Evolutionary conservation across 2,113 vertebrate genomes (phyloP).

Genomic region (Ascaphus truei): DNA sequence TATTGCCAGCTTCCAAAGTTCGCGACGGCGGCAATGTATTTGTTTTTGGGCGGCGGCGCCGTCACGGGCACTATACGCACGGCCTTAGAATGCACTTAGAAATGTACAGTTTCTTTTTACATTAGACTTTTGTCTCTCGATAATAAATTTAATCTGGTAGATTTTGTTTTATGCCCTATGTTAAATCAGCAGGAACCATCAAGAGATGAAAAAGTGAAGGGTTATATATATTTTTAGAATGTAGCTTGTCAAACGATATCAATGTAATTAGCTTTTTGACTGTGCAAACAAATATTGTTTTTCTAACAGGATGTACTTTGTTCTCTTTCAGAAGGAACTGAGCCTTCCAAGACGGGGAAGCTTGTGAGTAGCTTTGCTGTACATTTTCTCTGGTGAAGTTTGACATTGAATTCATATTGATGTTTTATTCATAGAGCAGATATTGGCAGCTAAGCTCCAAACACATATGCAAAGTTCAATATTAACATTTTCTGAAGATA

Average conservation of each 20-base stretch:
- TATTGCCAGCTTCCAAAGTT: too few species aligned
- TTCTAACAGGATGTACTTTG: constrained; percentile 39
- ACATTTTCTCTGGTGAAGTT: constrained; percentile 7
- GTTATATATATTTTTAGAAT: too few species aligned
- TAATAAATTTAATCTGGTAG: too few species aligned
- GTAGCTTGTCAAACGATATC: background rate
- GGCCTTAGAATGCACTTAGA: too few species aligned
- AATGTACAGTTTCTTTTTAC: too few species aligned
- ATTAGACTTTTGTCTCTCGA: too few species aligned
- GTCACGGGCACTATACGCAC: too few species aligned
- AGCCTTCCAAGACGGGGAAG: constrained; percentile 97
- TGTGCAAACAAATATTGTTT: background rate
- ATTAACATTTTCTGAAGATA: constrained; percentile 6
- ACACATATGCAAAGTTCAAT: constrained; percentile 18
- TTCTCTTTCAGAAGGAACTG: constrained; percentile 88
- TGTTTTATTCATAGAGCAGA: constrained; percentile 14
- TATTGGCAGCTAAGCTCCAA: constrained; percentile 23
- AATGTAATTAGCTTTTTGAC: background rate
- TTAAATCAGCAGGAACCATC: too few species aligned
- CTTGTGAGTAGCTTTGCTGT: constrained; percentile 79
- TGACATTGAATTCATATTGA: constrained; percentile 21
- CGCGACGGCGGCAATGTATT: too few species aligned
- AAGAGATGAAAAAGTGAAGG: too few species aligned
- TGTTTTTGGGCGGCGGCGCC: too few species aligned
- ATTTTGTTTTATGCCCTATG: too few species aligned